Percentiles rank a stretch among this genome's conserved stretches.
phyloP scores from a whole-genome alignment of 2,113 vertebrate genomes.

The Sapajus apella region DNA sequence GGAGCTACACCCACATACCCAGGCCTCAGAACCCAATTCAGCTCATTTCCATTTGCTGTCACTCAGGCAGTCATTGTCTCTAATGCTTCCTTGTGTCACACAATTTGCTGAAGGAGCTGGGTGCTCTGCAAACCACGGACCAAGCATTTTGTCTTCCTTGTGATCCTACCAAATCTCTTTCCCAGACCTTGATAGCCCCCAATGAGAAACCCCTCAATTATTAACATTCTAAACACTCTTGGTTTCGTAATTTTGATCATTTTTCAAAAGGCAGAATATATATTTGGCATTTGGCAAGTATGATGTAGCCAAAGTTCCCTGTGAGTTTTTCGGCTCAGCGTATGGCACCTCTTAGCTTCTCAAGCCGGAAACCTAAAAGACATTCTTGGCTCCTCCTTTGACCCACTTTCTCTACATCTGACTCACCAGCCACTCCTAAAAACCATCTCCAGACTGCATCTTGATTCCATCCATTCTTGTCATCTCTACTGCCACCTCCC shows the following conservation, averaged over 20 bases:
- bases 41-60: background rate
- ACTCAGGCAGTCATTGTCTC: background rate
- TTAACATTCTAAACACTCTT: background rate
- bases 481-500: background rate
- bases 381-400: background rate
- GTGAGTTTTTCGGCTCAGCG: background rate
- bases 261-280: conserved; percentile 8
- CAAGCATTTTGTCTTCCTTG: background rate
- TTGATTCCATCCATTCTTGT: background rate
- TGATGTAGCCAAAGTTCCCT: background rate
- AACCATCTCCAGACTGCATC: background rate
- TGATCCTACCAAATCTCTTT: background rate
- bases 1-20: too few relatives aligned
- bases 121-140: background rate
- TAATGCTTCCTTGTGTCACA: background rate
- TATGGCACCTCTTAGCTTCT: background rate
- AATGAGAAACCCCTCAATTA: background rate
- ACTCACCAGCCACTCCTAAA: background rate
- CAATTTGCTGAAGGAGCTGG: background rate
- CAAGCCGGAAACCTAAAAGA: background rate
- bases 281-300: background rate
- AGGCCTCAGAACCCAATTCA: background rate
- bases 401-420: background rate
- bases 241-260: background rate
- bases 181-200: background rate